phyloP scores from a whole-genome alignment of 2,113 vertebrate genomes.

The Heterotis niloticus region DNA sequence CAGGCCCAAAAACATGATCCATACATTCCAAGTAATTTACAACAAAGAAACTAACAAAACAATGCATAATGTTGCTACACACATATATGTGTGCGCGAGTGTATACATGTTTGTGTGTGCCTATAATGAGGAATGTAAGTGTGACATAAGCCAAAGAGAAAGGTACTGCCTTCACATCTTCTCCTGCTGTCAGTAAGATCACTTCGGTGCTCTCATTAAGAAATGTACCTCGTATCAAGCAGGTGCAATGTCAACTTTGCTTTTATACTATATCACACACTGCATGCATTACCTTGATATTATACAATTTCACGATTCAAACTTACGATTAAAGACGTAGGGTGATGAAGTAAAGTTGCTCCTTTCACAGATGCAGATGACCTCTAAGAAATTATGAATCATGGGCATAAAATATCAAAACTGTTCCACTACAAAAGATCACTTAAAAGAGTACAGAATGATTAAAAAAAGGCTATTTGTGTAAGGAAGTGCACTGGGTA shows the following conservation, averaged over 20 bases:
- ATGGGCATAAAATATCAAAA: not conserved
- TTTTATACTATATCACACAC: no score
- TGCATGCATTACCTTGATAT: not conserved
- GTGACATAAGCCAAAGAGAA: no score
- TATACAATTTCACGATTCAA: not conserved
- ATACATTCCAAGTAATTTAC: not conserved
- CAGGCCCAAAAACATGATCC: not conserved
- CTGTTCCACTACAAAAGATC: not conserved
- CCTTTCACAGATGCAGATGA: not conserved
- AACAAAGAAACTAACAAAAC: no score
- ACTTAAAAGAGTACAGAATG: not conserved
- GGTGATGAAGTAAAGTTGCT: not conserved
- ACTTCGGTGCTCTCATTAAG: not conserved
- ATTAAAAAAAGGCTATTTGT: not conserved
- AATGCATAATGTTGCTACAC: no score
- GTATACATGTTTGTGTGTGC: no score
- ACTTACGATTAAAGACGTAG: not conserved
- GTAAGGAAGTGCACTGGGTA: not conserved
- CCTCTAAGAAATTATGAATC: not conserved
- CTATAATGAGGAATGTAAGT: no score
- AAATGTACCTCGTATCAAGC: not conserved
- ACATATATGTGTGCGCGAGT: no score
- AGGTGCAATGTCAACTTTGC: no score
- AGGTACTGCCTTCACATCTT: not conserved
- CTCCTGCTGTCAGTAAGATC: conserved; percentile 1